Percentiles rank a stretch among this genome's conserved stretches.
phyloP scores from a whole-genome alignment of 2,888 invertebrate species.

The Neria commutata region DNA sequence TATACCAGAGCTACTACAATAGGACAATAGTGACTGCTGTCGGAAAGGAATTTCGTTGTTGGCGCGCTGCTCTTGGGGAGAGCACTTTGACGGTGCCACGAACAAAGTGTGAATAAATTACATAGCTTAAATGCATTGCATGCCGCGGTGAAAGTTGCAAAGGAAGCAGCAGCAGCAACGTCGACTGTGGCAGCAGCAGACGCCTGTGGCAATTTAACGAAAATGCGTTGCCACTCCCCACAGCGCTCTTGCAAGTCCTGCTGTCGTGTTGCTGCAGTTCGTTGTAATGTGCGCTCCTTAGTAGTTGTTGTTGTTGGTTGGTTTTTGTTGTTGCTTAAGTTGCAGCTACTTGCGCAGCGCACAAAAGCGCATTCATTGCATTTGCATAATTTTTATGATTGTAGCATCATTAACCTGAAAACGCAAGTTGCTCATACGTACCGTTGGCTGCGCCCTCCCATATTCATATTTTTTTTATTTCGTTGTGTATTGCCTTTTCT shows the following conservation, averaged over 20 bases:
- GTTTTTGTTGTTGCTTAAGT: not conserved
- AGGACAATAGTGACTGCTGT: not conserved
- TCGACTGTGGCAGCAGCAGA: not conserved
- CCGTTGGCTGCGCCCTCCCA: not conserved
- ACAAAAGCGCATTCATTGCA: constrained; percentile 33
- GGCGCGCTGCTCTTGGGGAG: no score
- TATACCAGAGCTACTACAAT: no score
- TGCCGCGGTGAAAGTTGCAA: constrained; percentile 1
- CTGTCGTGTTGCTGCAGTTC: no score
- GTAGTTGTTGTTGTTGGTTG: not conserved
- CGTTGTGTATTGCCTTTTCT: not conserved
- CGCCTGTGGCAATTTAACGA: no score
- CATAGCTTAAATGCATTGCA: constrained; percentile 8
- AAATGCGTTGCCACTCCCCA: no score
- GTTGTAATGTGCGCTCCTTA: no score
- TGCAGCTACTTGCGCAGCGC: not conserved
- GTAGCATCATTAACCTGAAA: constrained; percentile 41
- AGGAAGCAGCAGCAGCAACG: constrained; percentile 3
- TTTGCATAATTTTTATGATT: constrained; percentile 38
- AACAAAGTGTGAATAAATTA: constrained; percentile 25
- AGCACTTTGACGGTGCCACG: not conserved
- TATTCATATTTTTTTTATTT: not conserved
- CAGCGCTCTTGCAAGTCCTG: no score
- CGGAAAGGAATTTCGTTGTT: no score
- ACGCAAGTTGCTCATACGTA: constrained; percentile 35